These are phyloP conservation scores for Carpatolechia fugitivella DNA, from an alignment of 2,888 invertebrate species.

Conservation along the genomic window DNA sequence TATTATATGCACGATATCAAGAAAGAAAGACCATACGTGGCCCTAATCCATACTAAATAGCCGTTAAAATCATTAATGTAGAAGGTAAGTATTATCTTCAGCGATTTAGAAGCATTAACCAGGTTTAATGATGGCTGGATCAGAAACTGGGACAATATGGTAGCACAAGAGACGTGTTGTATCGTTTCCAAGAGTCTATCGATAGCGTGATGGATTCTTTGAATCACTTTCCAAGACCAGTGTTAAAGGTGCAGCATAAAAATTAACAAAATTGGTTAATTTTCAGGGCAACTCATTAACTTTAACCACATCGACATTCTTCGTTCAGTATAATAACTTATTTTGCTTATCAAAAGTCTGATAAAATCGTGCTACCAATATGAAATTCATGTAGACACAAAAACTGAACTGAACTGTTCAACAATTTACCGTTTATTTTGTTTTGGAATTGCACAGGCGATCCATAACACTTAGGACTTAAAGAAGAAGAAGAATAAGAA, in stretches of 20 bases:
- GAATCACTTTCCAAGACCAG: slow-evolving; percentile 25
- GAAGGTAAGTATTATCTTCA: slow-evolving; percentile 35
- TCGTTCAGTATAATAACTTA: background rate
- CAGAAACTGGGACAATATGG: slow-evolving; percentile 28
- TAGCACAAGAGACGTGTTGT: slow-evolving; percentile 16
- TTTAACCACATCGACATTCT: background rate
- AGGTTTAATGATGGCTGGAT: slow-evolving; percentile 32
- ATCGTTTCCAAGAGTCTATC: slow-evolving; percentile 34
- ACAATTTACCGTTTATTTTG: too few relatives aligned
- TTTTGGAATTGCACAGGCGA: too few relatives aligned
- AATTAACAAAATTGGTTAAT: slow-evolving; percentile 7
- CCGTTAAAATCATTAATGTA: slow-evolving; percentile 25
- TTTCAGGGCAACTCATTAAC: background rate
- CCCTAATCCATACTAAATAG: slow-evolving; percentile 39
- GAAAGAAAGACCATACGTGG: slow-evolving; percentile 27
- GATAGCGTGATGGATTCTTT: slow-evolving; percentile 36
- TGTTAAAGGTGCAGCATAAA: background rate
- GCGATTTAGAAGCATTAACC: slow-evolving; percentile 47
- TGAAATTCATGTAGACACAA: too few relatives aligned
- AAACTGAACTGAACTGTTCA: too few relatives aligned
- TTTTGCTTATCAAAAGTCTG: background rate
- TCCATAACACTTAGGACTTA: too few relatives aligned
- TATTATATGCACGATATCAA: slow-evolving; percentile 14
- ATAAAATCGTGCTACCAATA: too few relatives aligned
- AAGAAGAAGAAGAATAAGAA: slow-evolving; percentile 32